Percentiles rank a stretch among this genome's conserved stretches.
Evolutionary conservation across 2,888 invertebrate genomes (phyloP).

Genomic region (Microctonus aethiopoides): DNA sequence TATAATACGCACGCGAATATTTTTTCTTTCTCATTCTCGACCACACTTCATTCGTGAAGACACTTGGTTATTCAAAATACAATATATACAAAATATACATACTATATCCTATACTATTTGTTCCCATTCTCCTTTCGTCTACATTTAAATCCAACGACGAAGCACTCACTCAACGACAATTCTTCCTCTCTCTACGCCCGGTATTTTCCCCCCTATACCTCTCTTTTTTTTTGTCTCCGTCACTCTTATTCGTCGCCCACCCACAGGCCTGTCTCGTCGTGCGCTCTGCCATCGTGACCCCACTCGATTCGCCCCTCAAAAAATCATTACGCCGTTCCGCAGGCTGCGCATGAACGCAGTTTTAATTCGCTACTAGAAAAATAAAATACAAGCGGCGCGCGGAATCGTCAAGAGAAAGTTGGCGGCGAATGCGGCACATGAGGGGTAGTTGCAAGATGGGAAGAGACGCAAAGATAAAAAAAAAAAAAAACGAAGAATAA

Average conservation of each 20-base stretch:
- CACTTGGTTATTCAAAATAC: not conserved
- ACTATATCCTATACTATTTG: not conserved
- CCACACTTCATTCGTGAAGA: not conserved
- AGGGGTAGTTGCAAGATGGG: slow-evolving; percentile 15
- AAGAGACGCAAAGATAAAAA: slow-evolving; percentile 26
- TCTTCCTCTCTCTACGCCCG: slow-evolving; percentile 14
- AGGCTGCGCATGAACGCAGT: slow-evolving; percentile 76
- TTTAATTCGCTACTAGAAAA: slow-evolving; percentile 63
- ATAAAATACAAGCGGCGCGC: slow-evolving; percentile 45
- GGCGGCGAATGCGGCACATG: slow-evolving; percentile 24
- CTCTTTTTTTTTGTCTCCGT: slow-evolving; percentile 22
- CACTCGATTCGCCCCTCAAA: slow-evolving; percentile 85
- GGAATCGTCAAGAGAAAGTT: slow-evolving; percentile 39
- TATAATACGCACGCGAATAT: not conserved
- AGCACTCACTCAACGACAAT: not conserved
- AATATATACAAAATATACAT: too few relatives aligned
- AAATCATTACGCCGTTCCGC: slow-evolving; percentile 84
- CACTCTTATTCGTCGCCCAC: slow-evolving; percentile 45
- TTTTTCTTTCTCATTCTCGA: not conserved
- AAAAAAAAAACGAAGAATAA: too few relatives aligned
- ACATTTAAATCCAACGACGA: not conserved
- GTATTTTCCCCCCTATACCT: too few relatives aligned
- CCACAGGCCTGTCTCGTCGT: slow-evolving; percentile 59
- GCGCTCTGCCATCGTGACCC: slow-evolving; percentile 71
- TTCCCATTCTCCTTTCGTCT: not conserved